Evolutionary conservation across 2,797 vertebrate genomes (phyloP), one percentile per base, ranked within the genome.

Genomic region (Oreochromis mossambicus): DNA sequence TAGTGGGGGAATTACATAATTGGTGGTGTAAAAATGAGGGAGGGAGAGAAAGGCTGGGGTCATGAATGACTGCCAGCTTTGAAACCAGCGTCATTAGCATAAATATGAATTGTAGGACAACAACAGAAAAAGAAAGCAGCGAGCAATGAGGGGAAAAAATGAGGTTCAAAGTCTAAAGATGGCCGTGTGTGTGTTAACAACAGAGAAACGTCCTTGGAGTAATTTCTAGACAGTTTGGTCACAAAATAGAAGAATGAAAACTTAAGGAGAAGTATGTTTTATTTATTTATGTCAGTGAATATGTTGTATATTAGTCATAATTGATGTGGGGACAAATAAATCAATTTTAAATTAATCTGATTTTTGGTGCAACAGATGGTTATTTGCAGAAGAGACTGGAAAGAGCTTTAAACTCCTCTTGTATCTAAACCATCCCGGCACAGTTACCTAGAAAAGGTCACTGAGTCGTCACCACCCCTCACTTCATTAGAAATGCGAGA

Each of bases 401-500:
- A 14, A 41, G 38, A 8, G 55, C 4, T 54, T 38, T 12, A 61
- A 14, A 41, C 51, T 70, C 17, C 77, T 70, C 56, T 77, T 48
- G 8, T 38, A 34, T 81, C 38, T 21, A 54, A 85, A 19, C 19
- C 26, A 12, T 21, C 58, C 63, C 43, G 26, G 29, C 12, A 78
- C 50, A 78, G 51, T 81, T 77, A 77, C 70, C 54, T 77, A 73
- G 58, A 78, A 80, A 75, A 85, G 81, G 82, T 82, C 86, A 86
- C 79, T 89, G 88, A 90, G 88, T 93, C 63, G 80, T 86, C 83
- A 79, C 83, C 80, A 54, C 87, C 86, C 84, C 88, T 86, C 86
- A 75, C 86, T 83, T 93, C 85, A 94, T 92, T 90, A 81, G 79
- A 90, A 88, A 94, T 91, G 79, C 68, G 6, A 92, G 87, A 87